A percentile compares a stretch with the other conserved stretches of the same genome.
phyloP scores from a whole-genome alignment of 2,888 invertebrate species.

The Mythimna albipuncta region DNA sequence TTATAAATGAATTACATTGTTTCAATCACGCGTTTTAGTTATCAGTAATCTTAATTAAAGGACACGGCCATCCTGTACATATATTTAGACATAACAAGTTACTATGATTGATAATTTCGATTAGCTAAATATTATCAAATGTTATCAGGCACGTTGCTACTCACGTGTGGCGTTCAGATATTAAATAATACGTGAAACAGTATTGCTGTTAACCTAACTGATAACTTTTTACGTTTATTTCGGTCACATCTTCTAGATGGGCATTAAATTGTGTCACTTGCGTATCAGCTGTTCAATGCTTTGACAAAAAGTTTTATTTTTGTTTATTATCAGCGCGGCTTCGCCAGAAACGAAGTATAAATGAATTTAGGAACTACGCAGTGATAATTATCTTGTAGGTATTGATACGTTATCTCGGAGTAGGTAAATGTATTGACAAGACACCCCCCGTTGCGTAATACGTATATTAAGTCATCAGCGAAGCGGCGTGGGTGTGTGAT shows the following conservation, averaged over 20 bases:
- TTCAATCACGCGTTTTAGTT: slow-evolving; percentile 23
- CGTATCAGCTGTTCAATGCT: slow-evolving; percentile 16
- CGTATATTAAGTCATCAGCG: slow-evolving; percentile 4
- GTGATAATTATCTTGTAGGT: slow-evolving; percentile 4
- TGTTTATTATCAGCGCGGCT: background rate
- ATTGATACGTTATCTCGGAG: slow-evolving; percentile 8
- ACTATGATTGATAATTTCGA: slow-evolving; percentile 34
- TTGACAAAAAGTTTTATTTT: slow-evolving; percentile 2
- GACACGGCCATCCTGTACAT: slow-evolving; percentile 31
- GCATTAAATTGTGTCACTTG: slow-evolving; percentile 17
- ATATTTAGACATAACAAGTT: slow-evolving; percentile 24
- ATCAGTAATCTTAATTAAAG: slow-evolving; percentile 40
- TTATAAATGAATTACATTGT: slow-evolving; percentile 20
- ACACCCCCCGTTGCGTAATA: slow-evolving; percentile 16
- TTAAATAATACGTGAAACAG: slow-evolving; percentile 8
- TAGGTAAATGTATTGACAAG: slow-evolving; percentile 2
- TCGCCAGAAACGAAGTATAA: background rate
- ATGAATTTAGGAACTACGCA: slow-evolving; percentile 12
- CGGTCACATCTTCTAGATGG: slow-evolving; percentile 31
- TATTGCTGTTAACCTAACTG: slow-evolving; percentile 17
- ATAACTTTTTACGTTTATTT: slow-evolving; percentile 26
- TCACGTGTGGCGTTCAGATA: slow-evolving; percentile 41
- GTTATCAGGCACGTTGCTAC: slow-evolving; percentile 50
- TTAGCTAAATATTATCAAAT: slow-evolving; percentile 38
- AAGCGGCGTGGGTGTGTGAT: background rate